phyloP scores from a whole-genome alignment of 2,888 invertebrate genomes.

The Dicyrtoma fusca region DNA sequence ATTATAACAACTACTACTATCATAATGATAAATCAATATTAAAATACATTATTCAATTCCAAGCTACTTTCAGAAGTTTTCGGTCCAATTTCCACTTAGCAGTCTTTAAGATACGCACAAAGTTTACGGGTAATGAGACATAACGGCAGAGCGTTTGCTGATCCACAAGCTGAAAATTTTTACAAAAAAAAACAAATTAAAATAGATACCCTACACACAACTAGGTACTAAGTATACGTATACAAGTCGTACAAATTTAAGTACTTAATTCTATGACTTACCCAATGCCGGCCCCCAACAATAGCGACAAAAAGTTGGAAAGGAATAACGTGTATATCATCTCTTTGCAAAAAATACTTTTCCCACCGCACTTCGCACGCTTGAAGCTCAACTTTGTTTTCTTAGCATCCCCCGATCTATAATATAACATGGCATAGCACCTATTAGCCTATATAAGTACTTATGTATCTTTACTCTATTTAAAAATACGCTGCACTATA shows the following conservation, averaged over 20 bases:
- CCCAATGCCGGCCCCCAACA: constrained; percentile 92
- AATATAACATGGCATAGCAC: too few relatives aligned
- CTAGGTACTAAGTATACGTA: not conserved
- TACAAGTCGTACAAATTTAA: too few relatives aligned
- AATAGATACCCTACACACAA: not conserved
- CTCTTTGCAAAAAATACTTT: constrained; percentile 84
- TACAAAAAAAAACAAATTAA: not conserved
- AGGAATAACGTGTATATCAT: constrained; percentile 86
- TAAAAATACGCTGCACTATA: too few relatives aligned
- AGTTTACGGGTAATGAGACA: constrained; percentile 46
- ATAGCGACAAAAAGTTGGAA: constrained; percentile 84
- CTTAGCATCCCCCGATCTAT: constrained; percentile 52
- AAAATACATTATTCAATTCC: constrained; percentile 6
- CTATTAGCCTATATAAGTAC: too few relatives aligned
- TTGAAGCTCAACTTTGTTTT: constrained; percentile 69
- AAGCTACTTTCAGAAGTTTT: not conserved
- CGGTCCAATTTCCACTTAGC: constrained; percentile 16
- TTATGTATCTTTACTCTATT: too few relatives aligned
- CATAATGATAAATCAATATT: not conserved
- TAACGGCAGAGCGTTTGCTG: constrained; percentile 49
- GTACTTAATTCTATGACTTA: too few relatives aligned
- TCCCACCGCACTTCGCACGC: constrained; percentile 74
- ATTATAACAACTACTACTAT: too few relatives aligned
- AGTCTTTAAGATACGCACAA: constrained; percentile 24
- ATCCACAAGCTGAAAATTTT: constrained; percentile 50